Evolutionary conservation across 2,888 invertebrate genomes (phyloP), one percentile per base, ranked within the genome.

Genomic region (Drosophila pseudotakahashii): DNA sequence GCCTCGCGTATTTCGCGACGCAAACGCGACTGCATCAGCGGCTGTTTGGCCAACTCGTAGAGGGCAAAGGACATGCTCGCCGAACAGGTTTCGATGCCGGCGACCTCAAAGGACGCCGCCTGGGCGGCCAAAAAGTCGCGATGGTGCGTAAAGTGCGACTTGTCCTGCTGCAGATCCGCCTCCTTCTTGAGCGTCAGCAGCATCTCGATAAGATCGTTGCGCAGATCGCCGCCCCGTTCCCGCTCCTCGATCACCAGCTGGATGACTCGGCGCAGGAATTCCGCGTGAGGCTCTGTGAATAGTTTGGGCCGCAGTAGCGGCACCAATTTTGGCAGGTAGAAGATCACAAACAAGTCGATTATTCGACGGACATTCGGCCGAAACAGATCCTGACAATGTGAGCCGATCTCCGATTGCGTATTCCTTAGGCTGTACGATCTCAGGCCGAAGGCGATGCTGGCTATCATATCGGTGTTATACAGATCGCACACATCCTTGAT

Each of bases 171-270:
- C 41, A 89, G 76, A 74, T 82, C 89, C 45, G 89, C 87, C 71
- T 90, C 89, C 77, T 92, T 90, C 54, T 91, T 92, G 9, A 94
- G 78, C 7, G 92, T 92, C 30, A 94, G 80, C 59, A 94, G 83
- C 67, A 93, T 86, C 78, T 94, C 93, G 52, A 94, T 92, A 51
- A 94, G 91, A 87, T 94, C 94, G 71, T 92, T 92, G 62, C 93
- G 89, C 52, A 91, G 85, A 11, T 80, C 73, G 32, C 92, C 92
- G 37, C 90, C 90, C 10, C 90, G 82, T 42, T 92, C 91, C 4
- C 94, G 90, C 26, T 92, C 89, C 13, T 90, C 80, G 10, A 94
- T 90, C 23, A 92, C 92, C 13, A 91, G 85, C 78, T 91, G 91
- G 11, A 94, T 91, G 11, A 91, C 88, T 0, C 83, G 80, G 2